These are phyloP conservation scores for Linepithema humile DNA, from an alignment of 1,140 invertebrate species.

Conservation along the genomic window DNA sequence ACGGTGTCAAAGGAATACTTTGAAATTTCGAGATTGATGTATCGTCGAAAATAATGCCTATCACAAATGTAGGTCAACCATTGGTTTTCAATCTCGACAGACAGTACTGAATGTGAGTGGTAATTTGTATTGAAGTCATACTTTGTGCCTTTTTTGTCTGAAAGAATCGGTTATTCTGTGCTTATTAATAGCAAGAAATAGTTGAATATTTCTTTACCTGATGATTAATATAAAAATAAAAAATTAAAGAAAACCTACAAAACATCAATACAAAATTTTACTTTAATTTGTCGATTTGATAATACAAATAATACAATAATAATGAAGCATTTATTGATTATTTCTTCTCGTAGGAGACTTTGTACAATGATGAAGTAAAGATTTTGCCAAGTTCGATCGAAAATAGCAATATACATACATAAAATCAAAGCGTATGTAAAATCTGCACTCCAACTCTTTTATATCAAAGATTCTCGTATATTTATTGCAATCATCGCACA, in stretches of 20 bases:
- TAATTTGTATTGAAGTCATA: not conserved
- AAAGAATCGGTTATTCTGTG: not conserved
- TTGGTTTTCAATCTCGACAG: slow-evolving; percentile 30
- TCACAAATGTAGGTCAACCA: slow-evolving; percentile 40
- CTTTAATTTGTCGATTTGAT: not conserved
- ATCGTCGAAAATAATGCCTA: slow-evolving; percentile 37
- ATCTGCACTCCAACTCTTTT: not conserved
- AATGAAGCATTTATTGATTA: not conserved
- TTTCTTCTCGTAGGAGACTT: not conserved
- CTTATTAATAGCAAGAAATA: not conserved
- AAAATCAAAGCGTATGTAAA: too few species aligned
- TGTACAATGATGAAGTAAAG: not conserved
- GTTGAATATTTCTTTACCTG: not conserved
- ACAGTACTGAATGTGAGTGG: slow-evolving; percentile 19
- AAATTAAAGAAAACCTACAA: too few species aligned
- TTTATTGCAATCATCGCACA: not conserved
- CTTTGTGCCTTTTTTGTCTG: not conserved
- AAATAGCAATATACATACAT: not conserved
- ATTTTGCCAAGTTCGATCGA: not conserved
- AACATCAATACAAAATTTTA: not conserved
- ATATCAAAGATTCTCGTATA: not conserved
- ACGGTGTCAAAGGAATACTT: not conserved
- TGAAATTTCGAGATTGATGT: slow-evolving; percentile 28
- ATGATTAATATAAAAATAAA: not conserved
- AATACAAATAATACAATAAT: not conserved